A percentile compares a stretch with the other conserved stretches of the same genome.
Conservation (phyloP, 2,113 vertebrate species). For the Chiloscyllium plagiosum region DNA sequence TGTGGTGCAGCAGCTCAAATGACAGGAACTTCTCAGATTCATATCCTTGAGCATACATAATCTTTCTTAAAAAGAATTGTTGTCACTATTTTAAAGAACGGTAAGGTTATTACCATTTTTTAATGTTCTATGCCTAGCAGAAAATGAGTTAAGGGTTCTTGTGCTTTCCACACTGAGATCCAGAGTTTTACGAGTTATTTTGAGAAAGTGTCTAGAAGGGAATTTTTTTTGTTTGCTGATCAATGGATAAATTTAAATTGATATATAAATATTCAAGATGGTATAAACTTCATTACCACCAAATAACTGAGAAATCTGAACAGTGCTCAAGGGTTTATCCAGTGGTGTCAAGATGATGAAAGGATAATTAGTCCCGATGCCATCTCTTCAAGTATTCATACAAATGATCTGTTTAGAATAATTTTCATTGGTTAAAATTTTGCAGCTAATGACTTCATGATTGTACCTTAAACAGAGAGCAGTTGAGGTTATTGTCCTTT, state of each 20-base stretch:
- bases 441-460: not conserved
- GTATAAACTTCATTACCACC: not conserved
- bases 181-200: not conserved
- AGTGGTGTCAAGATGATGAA: not conserved
- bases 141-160: not conserved
- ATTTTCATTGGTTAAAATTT: not conserved
- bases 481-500: not conserved
- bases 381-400: not conserved
- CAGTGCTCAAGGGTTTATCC: not conserved
- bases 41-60: not conserved
- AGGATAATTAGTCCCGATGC: not conserved
- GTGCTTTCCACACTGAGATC: not conserved
- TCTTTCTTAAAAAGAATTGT: not conserved
- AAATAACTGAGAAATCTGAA: not conserved
- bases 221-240: not conserved
- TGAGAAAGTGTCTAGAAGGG: not conserved
- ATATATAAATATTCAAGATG: not conserved
- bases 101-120: not conserved
- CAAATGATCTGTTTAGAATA: not conserved
- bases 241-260: not conserved
- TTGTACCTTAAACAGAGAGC: not conserved
- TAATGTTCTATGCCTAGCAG: not conserved
- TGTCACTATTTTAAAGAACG: not conserved
- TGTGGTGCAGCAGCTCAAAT: not conserved
- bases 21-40: not conserved